Conservation (phyloP, 2,888 invertebrate species). For the Eupithecia tripunctaria region DNA sequence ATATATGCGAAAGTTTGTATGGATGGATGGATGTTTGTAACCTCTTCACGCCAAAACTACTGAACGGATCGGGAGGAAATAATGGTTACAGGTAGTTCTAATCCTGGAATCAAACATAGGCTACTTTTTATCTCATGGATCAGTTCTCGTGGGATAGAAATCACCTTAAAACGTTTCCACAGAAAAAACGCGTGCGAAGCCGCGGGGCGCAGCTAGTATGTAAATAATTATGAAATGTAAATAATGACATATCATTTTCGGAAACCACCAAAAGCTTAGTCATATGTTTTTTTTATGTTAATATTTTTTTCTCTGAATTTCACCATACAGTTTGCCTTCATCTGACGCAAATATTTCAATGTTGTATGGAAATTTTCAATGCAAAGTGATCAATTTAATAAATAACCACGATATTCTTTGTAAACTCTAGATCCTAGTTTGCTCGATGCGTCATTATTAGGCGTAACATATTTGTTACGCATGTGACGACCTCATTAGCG, state of each 20-base stretch:
- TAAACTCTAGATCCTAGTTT: background rate
- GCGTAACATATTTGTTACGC: background rate
- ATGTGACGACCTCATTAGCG: background rate
- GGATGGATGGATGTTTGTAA: no score
- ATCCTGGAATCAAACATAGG: no score
- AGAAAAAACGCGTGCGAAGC: no score
- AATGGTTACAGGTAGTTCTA: no score
- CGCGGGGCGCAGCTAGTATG: no score
- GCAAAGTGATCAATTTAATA: background rate
- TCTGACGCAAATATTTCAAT: background rate
- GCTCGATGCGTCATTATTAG: background rate
- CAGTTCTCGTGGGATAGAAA: no score
- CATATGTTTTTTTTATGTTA: background rate
- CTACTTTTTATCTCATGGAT: no score
- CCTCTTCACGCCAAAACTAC: no score
- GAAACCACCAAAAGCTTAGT: background rate
- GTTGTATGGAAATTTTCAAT: background rate
- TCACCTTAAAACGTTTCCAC: no score
- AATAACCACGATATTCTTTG: background rate
- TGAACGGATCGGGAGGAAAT: no score
- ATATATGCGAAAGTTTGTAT: no score
- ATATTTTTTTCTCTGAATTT: background rate
- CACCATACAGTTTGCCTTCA: background rate
- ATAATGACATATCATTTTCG: background rate
- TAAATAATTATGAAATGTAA: background rate